Percentiles rank a stretch among this genome's conserved stretches.
Conservation (phyloP, 2,113 vertebrate genomes). For the Peucedramus taeniatus region DNA sequence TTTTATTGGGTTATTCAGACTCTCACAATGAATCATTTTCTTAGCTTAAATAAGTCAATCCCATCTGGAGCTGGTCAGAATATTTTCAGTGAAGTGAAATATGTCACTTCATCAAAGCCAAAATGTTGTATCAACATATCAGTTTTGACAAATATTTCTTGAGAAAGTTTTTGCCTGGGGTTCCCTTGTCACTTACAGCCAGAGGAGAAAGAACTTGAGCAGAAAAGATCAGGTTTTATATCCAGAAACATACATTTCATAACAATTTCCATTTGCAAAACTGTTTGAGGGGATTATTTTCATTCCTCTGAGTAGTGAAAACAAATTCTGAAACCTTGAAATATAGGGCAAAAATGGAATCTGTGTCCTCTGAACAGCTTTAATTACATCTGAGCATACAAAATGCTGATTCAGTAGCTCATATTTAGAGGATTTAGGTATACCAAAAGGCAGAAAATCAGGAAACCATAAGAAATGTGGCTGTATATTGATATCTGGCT, state of each 20-base stretch:
- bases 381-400: conserved; percentile 17
- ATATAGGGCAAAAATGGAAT: conserved; percentile 19
- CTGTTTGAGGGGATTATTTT: conserved; percentile 41
- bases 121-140: conserved; percentile 49
- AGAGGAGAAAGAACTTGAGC: conserved; percentile 38
- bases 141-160: conserved; percentile 48
- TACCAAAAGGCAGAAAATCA: conserved; percentile 17
- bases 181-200: conserved; percentile 15
- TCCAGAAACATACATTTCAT: conserved; percentile 24
- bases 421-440: conserved; percentile 22
- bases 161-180: conserved; percentile 41
- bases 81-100: conserved; percentile 48
- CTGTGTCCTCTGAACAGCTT: not conserved
- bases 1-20: conserved; percentile 21
- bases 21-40: conserved; percentile 41
- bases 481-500: not conserved
- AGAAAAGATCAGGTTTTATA: conserved; percentile 37
- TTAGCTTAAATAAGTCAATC: conserved; percentile 49
- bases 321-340: conserved; percentile 42
- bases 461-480: not conserved
- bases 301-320: conserved; percentile 34
- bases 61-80: conserved; percentile 50
- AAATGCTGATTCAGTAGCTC: conserved; percentile 55
- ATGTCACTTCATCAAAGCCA: conserved; percentile 54
- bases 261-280: conserved; percentile 44